Percentiles rank a stretch among this genome's conserved stretches.
phyloP scores from a whole-genome alignment of 2,797 vertebrate genomes.

The Choloepus didactylus region DNA sequence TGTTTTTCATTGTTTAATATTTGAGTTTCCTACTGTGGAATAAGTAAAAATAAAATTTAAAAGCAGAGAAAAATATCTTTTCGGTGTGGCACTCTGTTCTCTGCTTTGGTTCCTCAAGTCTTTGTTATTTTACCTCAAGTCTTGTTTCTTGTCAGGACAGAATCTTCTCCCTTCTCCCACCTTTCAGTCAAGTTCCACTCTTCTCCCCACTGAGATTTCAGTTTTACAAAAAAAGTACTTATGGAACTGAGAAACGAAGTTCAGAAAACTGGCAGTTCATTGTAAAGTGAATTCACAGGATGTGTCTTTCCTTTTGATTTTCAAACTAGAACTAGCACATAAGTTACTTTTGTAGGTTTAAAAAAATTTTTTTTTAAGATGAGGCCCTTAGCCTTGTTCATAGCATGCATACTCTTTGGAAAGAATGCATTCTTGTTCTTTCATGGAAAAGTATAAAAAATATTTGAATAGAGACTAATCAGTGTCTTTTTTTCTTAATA shows the following conservation, averaged over 20 bases:
- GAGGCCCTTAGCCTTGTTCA: constrained; percentile 9
- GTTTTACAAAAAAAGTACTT: background rate
- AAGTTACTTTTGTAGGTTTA: constrained; percentile 12
- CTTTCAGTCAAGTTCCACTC: background rate
- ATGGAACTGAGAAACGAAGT: constrained; percentile 38
- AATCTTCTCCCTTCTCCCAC: background rate
- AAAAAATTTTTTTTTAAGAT: background rate
- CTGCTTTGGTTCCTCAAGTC: background rate
- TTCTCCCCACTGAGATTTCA: background rate
- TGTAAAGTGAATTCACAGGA: background rate
- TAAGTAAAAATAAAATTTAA: background rate
- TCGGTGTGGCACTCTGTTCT: background rate
- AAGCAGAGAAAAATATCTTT: background rate
- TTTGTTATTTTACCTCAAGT: background rate
- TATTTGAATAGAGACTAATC: constrained; percentile 68
- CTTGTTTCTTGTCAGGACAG: background rate
- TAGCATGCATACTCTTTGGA: constrained; percentile 42
- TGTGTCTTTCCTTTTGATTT: constrained; percentile 46
- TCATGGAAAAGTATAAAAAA: constrained; percentile 20
- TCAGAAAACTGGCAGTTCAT: background rate
- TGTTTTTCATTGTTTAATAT: background rate
- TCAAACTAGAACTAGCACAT: constrained; percentile 15
- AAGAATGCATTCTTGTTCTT: constrained; percentile 59
- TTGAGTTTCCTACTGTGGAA: constrained; percentile 2
- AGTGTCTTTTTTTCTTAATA: constrained; percentile 83